Conservation (phyloP, 2,797 vertebrate species). For the Mastacembelus armatus region DNA sequence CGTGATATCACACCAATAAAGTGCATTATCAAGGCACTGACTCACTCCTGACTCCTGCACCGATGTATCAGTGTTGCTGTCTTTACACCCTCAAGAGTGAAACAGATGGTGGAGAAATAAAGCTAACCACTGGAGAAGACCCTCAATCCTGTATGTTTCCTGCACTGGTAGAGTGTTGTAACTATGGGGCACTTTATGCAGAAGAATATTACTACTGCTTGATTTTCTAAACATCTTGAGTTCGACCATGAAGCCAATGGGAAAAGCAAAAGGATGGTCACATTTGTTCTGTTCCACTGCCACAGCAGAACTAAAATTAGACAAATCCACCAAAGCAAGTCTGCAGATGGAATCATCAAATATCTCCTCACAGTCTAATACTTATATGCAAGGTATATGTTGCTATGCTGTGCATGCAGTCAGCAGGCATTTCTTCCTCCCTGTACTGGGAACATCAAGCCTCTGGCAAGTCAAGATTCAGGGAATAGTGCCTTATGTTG, state of each 20-base stretch:
- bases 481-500: neutral
- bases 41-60: constrained; percentile 61
- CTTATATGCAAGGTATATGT: constrained; percentile 4
- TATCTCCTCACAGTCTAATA: constrained; percentile 7
- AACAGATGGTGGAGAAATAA: constrained; percentile 57
- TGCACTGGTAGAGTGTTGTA: neutral
- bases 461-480: too few relatives aligned
- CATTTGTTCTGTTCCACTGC: neutral
- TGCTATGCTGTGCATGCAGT: neutral
- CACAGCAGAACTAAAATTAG: neutral
- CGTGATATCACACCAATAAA: constrained; percentile 60
- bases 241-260: too few relatives aligned
- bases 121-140: constrained; percentile 23
- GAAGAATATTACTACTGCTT: neutral
- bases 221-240: too few relatives aligned
- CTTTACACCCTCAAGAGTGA: constrained; percentile 58
- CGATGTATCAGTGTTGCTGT: constrained; percentile 41
- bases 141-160: neutral
- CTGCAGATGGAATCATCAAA: neutral
- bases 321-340: neutral
- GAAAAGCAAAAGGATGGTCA: neutral
- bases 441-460: constrained; percentile 34
- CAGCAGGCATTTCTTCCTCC: constrained; percentile 19
- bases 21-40: constrained; percentile 65
- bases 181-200: neutral